A percentile compares a stretch with the other conserved stretches of the same genome.
Conservation (phyloP, 2,113 vertebrate genomes). For the Melierax canorus region DNA sequence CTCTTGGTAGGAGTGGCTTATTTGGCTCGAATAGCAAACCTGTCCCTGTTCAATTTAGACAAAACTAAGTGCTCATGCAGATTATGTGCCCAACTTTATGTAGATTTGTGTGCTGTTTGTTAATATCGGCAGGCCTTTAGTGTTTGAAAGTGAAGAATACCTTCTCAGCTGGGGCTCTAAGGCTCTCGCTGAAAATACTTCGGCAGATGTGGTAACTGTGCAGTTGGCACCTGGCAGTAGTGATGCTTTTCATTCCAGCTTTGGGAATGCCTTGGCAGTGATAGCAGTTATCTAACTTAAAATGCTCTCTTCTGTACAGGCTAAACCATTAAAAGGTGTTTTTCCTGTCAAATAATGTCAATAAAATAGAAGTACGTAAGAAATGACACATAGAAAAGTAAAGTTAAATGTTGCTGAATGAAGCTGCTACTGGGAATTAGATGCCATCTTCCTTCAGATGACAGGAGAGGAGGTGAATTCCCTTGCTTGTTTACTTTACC, state of each 20-base stretch:
- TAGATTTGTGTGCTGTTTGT: background rate
- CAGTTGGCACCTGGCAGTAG: background rate
- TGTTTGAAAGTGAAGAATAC: background rate
- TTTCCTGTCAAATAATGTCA: background rate
- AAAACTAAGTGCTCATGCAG: background rate
- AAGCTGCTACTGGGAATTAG: background rate
- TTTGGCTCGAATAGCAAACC: background rate
- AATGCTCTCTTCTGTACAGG: background rate
- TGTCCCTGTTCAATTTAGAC: background rate
- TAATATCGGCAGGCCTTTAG: accelerated
- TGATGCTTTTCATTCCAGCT: background rate
- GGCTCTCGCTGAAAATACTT: background rate
- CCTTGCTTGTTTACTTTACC: no score
- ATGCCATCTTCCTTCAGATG: accelerated
- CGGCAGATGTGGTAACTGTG: background rate
- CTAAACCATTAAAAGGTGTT: background rate
- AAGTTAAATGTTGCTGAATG: background rate
- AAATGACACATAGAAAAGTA: background rate
- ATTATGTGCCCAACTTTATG: background rate
- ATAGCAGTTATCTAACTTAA: background rate
- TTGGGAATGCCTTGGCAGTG: background rate
- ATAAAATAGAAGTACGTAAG: background rate
- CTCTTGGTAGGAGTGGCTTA: background rate
- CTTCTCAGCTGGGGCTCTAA: background rate
- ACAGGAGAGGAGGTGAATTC: background rate